A percentile compares a stretch with the other conserved stretches of the same genome.
Conservation (phyloP, 1,140 invertebrate species). For the Panagrolaimus sp. region DNA sequence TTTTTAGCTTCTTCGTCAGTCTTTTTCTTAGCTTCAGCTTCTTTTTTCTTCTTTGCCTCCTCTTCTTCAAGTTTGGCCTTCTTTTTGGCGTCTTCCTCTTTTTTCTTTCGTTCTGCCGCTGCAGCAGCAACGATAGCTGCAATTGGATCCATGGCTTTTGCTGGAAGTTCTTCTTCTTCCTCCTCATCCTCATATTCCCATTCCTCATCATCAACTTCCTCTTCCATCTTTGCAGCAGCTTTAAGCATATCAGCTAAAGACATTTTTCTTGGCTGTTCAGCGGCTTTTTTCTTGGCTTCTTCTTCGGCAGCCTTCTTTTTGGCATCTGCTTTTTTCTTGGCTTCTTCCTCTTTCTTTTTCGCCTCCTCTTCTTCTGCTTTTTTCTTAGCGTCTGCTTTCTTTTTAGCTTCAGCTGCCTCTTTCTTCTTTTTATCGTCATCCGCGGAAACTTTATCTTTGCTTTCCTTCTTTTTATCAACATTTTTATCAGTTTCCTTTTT, state of each 20-base stretch:
- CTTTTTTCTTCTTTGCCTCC: conserved; percentile 5
- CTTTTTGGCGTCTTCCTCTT: neutral
- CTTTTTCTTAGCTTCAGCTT: conserved; percentile 4
- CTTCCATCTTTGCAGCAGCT: neutral
- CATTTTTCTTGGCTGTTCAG: neutral
- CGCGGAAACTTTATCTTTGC: neutral
- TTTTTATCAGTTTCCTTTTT: too few species aligned
- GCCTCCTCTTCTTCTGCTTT: conserved; percentile 4
- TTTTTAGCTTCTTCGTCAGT: conserved; percentile 11
- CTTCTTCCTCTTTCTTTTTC: neutral
- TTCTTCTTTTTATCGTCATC: conserved; percentile 6
- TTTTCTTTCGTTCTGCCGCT: neutral
- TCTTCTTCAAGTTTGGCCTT: neutral
- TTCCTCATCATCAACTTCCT: neutral
- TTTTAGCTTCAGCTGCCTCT: neutral
- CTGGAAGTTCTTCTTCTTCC: conserved; percentile 5
- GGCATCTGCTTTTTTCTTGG: neutral
- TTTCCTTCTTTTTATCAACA: too few species aligned
- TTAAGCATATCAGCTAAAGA: conserved; percentile 4
- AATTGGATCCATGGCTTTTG: conserved; percentile 10
- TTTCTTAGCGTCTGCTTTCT: neutral
- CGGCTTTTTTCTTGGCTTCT: neutral
- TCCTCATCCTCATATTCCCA: conserved; percentile 10
- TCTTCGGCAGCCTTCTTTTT: conserved; percentile 9
- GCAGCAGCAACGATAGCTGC: neutral